Evolutionary conservation across 1,140 invertebrate genomes (phyloP).

Genomic region (Patella vulgata): DNA sequence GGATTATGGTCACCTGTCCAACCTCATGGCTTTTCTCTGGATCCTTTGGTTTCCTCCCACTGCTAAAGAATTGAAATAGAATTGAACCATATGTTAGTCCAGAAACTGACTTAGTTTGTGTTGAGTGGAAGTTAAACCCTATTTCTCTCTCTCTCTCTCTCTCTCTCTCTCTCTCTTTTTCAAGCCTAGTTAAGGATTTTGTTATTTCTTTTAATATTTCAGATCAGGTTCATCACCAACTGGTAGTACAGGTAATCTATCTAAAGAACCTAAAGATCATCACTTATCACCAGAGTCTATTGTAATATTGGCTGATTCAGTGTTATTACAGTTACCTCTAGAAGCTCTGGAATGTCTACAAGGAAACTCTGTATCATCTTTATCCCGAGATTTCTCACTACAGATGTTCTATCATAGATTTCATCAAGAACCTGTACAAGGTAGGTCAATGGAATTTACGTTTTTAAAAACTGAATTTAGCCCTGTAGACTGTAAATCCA

Average conservation of each 20-base stretch:
- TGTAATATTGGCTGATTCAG: slow-evolving; percentile 59
- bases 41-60: no score
- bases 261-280: slow-evolving; percentile 24
- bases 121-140: no score
- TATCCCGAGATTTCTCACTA: slow-evolving; percentile 63
- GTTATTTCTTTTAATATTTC: no score
- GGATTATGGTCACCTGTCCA: no score
- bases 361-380: slow-evolving; percentile 44
- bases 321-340: slow-evolving; percentile 62
- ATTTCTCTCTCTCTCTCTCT: no score
- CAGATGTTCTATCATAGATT: slow-evolving; percentile 59
- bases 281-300: slow-evolving; percentile 41
- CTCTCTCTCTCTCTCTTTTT: no score
- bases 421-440: slow-evolving; percentile 38
- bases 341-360: slow-evolving; percentile 58
- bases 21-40: no score
- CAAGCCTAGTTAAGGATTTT: no score
- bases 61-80: no score
- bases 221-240: background rate
- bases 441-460: slow-evolving; percentile 30
- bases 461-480: slow-evolving; percentile 1
- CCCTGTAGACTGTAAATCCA: slow-evolving; percentile 14
- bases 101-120: no score
- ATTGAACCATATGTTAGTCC: no score
- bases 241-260: background rate